These are phyloP conservation scores for Emys orbicularis DNA, from an alignment of 2,797 vertebrate genomes.

Conservation along the genomic window DNA sequence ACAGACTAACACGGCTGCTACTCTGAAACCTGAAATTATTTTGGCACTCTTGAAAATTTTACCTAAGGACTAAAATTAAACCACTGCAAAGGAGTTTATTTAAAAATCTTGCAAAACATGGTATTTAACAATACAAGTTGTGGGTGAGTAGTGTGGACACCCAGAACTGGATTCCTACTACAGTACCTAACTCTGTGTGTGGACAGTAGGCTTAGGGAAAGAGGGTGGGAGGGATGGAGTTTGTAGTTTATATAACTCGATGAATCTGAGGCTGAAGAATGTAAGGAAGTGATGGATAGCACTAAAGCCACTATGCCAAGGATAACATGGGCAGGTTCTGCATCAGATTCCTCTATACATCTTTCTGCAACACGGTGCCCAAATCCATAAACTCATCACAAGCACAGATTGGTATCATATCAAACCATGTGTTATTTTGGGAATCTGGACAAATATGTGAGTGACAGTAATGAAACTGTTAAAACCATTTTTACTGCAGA, in stretches of 20 bases:
- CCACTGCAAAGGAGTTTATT: background rate
- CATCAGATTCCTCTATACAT: constrained; percentile 24
- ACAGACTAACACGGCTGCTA: no score
- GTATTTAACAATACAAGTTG: background rate
- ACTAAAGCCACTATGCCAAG: background rate
- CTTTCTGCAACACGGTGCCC: background rate
- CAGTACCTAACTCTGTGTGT: background rate
- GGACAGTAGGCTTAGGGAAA: background rate
- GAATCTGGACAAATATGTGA: background rate
- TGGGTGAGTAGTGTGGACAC: background rate
- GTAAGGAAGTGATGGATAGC: background rate
- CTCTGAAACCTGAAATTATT: background rate
- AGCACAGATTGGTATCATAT: background rate
- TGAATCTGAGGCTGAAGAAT: constrained; percentile 12
- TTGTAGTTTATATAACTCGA: constrained; percentile 23
- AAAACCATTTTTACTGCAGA: background rate
- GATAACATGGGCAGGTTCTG: constrained; percentile 26
- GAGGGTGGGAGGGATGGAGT: background rate
- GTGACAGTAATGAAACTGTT: background rate
- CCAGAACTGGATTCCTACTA: background rate
- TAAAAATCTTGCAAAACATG: background rate
- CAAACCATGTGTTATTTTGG: background rate
- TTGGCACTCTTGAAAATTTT: background rate
- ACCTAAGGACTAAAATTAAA: background rate
- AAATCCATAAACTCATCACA: background rate